Percentiles rank a stretch among this genome's conserved stretches.
phyloP scores from a whole-genome alignment of 35 echinoderm and acorn worm species.

The Ptychodera flava region DNA sequence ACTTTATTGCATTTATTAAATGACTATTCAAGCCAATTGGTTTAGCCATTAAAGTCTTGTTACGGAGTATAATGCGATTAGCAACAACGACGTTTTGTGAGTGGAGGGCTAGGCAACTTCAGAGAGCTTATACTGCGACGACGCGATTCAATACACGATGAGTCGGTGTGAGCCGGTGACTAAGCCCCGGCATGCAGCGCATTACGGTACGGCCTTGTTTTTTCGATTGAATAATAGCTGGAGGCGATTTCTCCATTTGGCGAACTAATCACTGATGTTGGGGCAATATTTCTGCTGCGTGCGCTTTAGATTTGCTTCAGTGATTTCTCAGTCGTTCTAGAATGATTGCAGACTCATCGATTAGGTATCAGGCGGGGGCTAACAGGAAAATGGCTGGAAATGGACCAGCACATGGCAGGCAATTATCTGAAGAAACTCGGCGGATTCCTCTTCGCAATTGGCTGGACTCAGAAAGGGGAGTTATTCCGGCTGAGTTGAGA shows the following conservation, averaged over 20 bases:
- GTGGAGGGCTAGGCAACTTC: too few relatives aligned
- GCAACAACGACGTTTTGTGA: too few relatives aligned
- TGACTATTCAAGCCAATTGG: too few relatives aligned
- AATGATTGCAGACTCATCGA: not conserved
- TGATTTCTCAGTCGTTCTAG: not conserved
- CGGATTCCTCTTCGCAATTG: not conserved
- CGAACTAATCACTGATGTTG: not conserved
- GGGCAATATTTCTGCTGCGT: not conserved
- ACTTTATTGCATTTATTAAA: too few relatives aligned
- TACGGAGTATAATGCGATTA: too few relatives aligned
- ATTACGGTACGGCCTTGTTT: not conserved
- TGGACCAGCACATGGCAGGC: not conserved
- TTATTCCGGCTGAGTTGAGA: not conserved
- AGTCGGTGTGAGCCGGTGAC: too few relatives aligned
- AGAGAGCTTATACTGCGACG: too few relatives aligned
- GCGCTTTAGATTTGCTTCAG: not conserved
- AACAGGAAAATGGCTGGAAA: not conserved
- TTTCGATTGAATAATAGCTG: not conserved
- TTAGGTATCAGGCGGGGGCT: not conserved
- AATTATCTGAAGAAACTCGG: not conserved
- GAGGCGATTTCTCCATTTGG: not conserved
- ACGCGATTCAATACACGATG: too few relatives aligned
- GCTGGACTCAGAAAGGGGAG: not conserved
- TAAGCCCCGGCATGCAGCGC: too few relatives aligned
- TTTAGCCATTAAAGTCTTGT: too few relatives aligned